phyloP scores from a whole-genome alignment of 2,797 vertebrate species.

The Chaenodraco wilsoni region DNA sequence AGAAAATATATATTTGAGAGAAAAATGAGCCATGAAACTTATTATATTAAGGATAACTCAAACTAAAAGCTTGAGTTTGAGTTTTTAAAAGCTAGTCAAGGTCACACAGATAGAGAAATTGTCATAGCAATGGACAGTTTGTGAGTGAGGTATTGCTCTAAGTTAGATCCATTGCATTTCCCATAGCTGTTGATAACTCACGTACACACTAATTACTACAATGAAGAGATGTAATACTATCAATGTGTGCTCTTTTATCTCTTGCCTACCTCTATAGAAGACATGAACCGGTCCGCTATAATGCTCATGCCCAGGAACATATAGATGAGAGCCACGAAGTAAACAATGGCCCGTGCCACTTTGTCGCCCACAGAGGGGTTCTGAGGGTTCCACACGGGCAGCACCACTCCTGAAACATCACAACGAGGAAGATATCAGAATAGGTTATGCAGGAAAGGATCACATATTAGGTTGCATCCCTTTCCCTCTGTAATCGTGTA shows the following conservation, averaged over 20 bases:
- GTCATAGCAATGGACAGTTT: too few relatives aligned
- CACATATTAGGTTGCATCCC: conserved; percentile 5
- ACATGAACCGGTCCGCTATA: conserved; percentile 90
- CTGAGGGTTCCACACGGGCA: conserved; percentile 88
- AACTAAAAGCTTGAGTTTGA: too few relatives aligned
- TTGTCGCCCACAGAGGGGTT: conserved; percentile 89
- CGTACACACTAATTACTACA: background rate
- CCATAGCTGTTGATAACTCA: background rate
- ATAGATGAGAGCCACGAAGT: conserved; percentile 88
- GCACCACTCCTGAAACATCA: conserved; percentile 78
- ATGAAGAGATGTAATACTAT: too few relatives aligned
- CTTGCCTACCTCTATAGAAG: conserved; percentile 82
- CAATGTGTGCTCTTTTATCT: background rate
- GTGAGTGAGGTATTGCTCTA: too few relatives aligned
- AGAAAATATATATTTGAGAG: too few relatives aligned
- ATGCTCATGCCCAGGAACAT: conserved; percentile 92
- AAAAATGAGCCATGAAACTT: too few relatives aligned
- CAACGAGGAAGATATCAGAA: background rate
- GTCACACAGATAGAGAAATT: too few relatives aligned
- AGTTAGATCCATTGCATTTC: background rate
- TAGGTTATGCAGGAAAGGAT: background rate
- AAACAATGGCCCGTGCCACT: conserved; percentile 88
- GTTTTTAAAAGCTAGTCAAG: too few relatives aligned
- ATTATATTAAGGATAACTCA: too few relatives aligned
- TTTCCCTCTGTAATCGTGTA: conserved; percentile 8